Percentiles rank a stretch among this genome's conserved stretches.
Conservation (phyloP, 2,113 vertebrate species). For the Misgurnus anguillicaudatus region DNA sequence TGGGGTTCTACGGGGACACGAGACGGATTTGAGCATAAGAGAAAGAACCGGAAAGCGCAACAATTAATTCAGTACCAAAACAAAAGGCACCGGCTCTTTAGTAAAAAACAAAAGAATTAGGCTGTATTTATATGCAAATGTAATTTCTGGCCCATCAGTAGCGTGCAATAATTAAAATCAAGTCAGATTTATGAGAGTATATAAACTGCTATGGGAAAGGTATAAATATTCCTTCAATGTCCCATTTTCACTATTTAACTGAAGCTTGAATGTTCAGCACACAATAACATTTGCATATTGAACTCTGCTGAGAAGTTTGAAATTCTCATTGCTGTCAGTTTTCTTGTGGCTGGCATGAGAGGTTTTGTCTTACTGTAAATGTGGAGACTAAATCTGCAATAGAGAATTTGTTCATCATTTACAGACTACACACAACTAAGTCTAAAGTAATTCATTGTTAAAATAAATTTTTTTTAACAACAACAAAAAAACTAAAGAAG, state of each 20-base stretch:
- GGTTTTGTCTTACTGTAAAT: too few species aligned
- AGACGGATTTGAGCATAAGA: slow-evolving; percentile 37
- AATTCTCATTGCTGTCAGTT: too few species aligned
- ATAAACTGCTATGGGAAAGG: background rate
- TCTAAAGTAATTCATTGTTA: too few species aligned
- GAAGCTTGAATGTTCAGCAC: background rate
- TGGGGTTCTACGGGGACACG: slow-evolving; percentile 33
- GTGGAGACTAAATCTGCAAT: too few species aligned
- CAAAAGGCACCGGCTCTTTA: slow-evolving; percentile 52
- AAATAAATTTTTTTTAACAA: too few species aligned
- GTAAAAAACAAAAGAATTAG: slow-evolving; percentile 52
- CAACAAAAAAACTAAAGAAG: too few species aligned
- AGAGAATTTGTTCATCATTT: too few species aligned
- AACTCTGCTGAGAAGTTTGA: background rate
- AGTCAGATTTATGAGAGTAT: slow-evolving; percentile 35
- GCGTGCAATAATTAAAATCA: slow-evolving; percentile 57
- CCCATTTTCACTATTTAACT: background rate
- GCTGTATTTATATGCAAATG: slow-evolving; percentile 67
- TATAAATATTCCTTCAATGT: background rate
- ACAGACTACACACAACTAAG: too few species aligned
- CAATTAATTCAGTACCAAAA: slow-evolving; percentile 64
- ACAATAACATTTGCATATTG: background rate
- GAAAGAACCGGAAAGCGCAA: slow-evolving; percentile 38
- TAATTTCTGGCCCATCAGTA: slow-evolving; percentile 56
- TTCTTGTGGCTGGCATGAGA: too few species aligned